Evolutionary conservation across 2,888 invertebrate genomes (phyloP), one percentile per base, ranked within the genome.

Genomic region (Tridacna gigas): DNA sequence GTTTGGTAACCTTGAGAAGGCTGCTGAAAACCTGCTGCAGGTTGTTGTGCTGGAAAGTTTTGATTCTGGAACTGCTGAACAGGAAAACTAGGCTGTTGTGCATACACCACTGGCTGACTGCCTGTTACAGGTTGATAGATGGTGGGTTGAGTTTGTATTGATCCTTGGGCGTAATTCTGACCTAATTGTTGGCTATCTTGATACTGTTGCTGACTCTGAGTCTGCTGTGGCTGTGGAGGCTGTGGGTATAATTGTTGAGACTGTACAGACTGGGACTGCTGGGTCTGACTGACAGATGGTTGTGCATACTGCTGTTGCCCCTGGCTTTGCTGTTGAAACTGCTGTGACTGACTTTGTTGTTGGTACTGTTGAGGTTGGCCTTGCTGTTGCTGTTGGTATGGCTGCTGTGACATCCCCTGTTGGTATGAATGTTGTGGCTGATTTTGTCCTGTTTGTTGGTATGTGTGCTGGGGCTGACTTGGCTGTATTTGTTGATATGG

Each of bases 371-470:
- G 69, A 28, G 45, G 11, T 69, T 45, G 45, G 45, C 37, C 47
- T 69, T 89, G 90, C 74, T 89, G 90, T 74, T 78, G 73, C 13
- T 71, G 56, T 56, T 60, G 61, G 25, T 69, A 71, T 56, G 22
- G 26, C 22, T 45, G 28, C 22, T 56, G 67, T 25, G 61, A 4
- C 45, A n/a, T 48, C 18, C 25, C 26, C 12, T 37, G 48, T 73
- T 71, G 47, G 47, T 56, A n/a, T 20, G 74, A 26, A 20, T n/a
- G 56, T 60, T 56, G 76, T 20, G 61, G 69, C 9, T 74, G 66
- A 25, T 22, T 18, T 45, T 73, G 77, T 61, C 26, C 60, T 26
- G 13, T 51, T 0, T 56, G 45, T 60, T 73, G 77, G 20, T 60
- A 47, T 22, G 63, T 26, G 28, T 69, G 74, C 47, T 67, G 74